Evolutionary conservation across 2,797 vertebrate genomes (phyloP), one percentile per base, ranked within the genome.

Genomic region (Monodelphis domestica): DNA sequence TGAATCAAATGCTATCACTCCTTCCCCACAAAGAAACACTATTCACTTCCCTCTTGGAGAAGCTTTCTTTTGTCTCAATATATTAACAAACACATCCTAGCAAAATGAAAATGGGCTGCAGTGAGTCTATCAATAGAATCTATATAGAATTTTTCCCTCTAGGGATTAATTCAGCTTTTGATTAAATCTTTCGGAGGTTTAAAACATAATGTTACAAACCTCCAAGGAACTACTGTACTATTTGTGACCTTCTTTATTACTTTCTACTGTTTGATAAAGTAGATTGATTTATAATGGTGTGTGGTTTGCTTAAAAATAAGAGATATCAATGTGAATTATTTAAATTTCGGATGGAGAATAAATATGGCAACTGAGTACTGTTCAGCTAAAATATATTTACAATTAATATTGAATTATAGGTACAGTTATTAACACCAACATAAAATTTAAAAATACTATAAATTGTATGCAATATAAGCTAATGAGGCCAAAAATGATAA

Each of bases 161-260:
- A 97, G 98, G 98, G 98, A 98, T 98, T 98, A 98, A 98, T 98
- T 98, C 98, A 98, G 98, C 97, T 98, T 98, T 98, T 98, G 98
- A 98, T 99, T 98, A 98, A 98, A 98, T 98, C 98, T 98, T 98
- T 98, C 98, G 97, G 97, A 98, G 98, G 98, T 98, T 99, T 98
- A 98, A 98, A 98, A 98, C 98, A 98, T 97, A 98, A 98, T 98
- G 98, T 98, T 98, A 98, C 97, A 98, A 98, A 98, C 97, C 98
- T 99, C 98, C 97, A 97, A 98, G 98, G 98, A 98, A 98, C 97
- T 97, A 91, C 95, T 98, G 98, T 98, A 98, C 98, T 98, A 98
- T 98, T 98, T 98, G 98, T 98, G 98, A 98, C 98, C 98, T 99
- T 98, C 98, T 98, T 98, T 98, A 98, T 98, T 98, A 97, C 97